Base-by-base conservation (phyloP, 2,888 invertebrate species). In the Molorchus minor region DNA sequence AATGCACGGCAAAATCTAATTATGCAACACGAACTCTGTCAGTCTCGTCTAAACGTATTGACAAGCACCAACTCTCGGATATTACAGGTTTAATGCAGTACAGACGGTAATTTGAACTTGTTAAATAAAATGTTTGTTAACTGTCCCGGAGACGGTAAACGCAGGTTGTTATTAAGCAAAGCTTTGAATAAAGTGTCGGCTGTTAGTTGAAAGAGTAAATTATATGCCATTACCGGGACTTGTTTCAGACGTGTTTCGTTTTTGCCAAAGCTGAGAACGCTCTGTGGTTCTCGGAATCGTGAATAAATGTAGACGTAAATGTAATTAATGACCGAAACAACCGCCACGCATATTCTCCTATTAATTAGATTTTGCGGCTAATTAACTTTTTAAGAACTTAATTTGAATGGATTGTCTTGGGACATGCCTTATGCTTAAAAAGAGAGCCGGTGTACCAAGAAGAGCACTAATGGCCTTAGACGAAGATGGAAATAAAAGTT, bases 191-290 rank as follows among this genome's bases (percentile, higher is more conserved):
- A 57, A 57, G 57, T 57, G 57, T 57, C 57, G 52, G 57, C 52
- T 57, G 57, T 57, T 57, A 57, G 51, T 57, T 45, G 45, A 57
- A 57, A 57, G 57, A 45, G 43, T 57, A 57, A 57, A 57, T 57
- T 57, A 52, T 52, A 57, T 41, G 16, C 45, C 44, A 51, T 57
- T 57, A 57, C 38, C 21, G 45, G 38, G 51, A 51, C 57, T 52
- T 30, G 33, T 45, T 45, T 45, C 40, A 40, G 44, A 44, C 52
- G 52, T 45, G 57, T 36, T 57, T 51, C 38, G 57, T 57, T 57
- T 57, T 52, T 52, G 44, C 45, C 54, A 16, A 33, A 30, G 36
- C 20, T 30, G 47, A 47, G 47, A 35, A 2, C n/a, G 49, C 35
- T 17, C 12, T 19, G 47, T 21, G 36, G 8, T 35, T 47, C 47